These are phyloP conservation scores for Bubo blakistoni DNA, from an alignment of 2,113 vertebrate species.

Conservation along the genomic window DNA sequence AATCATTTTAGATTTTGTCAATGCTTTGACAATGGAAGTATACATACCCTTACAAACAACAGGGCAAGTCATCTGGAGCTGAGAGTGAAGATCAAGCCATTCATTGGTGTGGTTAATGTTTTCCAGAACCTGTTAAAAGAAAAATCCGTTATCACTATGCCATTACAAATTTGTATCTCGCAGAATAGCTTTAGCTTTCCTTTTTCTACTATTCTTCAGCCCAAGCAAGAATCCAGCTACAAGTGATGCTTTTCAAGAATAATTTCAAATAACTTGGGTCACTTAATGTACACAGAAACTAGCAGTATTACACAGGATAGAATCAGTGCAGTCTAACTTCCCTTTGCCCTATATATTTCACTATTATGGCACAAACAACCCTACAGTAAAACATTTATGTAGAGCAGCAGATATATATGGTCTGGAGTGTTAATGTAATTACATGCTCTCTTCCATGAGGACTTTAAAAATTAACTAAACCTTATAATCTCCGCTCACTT, in stretches of 20 bases:
- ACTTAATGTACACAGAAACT: neutral
- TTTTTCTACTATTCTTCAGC: neutral
- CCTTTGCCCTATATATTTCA: neutral
- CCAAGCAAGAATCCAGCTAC: neutral
- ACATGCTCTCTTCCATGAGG: neutral
- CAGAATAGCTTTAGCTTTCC: neutral
- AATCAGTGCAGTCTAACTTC: neutral
- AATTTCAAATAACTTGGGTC: neutral
- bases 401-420: neutral
- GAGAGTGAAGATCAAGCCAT: neutral
- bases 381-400: neutral
- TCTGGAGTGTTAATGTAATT: neutral
- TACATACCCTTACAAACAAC: conserved; percentile 60
- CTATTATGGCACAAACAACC: neutral
- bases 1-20: neutral
- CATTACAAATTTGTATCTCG: neutral
- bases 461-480: neutral
- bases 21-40: neutral
- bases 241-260: neutral
- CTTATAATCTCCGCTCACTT: neutral
- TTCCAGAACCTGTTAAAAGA: conserved; percentile 55
- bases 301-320: neutral
- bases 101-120: conserved; percentile 25
- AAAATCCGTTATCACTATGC: neutral
- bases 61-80: conserved; percentile 67